Evolutionary conservation across 2,113 vertebrate species (phyloP).

Genomic region (Daubentonia madagascariensis): DNA sequence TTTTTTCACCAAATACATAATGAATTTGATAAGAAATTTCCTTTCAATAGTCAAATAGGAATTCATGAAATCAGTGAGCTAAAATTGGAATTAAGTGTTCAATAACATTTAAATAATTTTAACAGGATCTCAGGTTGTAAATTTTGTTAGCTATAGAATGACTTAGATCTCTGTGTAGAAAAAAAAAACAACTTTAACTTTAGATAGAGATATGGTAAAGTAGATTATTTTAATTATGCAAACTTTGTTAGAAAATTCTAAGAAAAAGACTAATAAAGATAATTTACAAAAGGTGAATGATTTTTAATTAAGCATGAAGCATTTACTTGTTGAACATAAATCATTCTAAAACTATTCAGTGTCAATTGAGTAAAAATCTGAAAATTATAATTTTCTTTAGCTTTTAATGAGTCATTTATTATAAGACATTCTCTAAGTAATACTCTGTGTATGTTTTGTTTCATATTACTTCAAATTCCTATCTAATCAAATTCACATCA

Average conservation of each 20-base stretch:
- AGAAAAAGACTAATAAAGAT: neutral
- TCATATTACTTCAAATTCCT: neutral
- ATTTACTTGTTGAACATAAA: neutral
- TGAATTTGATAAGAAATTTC: neutral
- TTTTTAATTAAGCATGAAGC: neutral
- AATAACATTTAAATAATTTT: neutral
- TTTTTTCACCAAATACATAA: neutral
- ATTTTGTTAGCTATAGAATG: neutral
- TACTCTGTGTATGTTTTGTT: neutral
- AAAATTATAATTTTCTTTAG: neutral
- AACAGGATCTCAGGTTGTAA: neutral
- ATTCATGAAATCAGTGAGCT: neutral
- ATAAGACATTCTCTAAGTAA: neutral
- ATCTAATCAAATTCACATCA: neutral
- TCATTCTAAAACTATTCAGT: neutral
- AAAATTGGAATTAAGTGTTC: neutral
- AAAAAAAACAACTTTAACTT: neutral
- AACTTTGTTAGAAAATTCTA: neutral
- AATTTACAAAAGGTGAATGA: neutral
- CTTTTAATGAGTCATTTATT: neutral
- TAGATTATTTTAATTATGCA: neutral
- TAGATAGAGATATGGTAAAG: neutral
- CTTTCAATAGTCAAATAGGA: neutral
- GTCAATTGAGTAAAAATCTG: neutral
- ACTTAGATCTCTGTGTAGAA: neutral